Evolutionary conservation across 1,140 invertebrate species (phyloP), one percentile per base, ranked within the genome.

Genomic region (Neodiprion virginianus): DNA sequence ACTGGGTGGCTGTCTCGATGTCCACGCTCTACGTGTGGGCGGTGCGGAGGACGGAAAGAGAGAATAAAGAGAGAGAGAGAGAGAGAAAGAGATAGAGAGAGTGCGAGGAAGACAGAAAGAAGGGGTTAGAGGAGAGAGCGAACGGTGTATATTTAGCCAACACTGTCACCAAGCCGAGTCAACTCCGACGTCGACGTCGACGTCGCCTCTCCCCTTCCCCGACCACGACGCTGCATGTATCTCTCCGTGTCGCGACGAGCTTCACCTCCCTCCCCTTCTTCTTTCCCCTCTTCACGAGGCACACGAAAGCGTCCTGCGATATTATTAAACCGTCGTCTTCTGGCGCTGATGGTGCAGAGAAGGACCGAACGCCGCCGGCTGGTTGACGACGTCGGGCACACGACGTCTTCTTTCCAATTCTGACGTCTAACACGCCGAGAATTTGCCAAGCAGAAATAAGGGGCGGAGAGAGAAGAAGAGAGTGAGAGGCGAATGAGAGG

Each of bases 71-170:
- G 72, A 17, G 17, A 12, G 40, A 49, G 67, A 47, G 49, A 73
- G 23, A 69, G 73, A 69, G 4, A 70, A 17, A 28, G 69, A 28
- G 67, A 69, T 8, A 73, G 7, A 67, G 48, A 40, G 65, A 48
- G 53, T 68, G 21, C 28, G 67, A 66, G 69, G 53, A 70, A 72
- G 17, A 21, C 17, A 40, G 71, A 72, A 70, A 23, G 49, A 68
- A 49, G 17, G 50, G 61, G 65, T 12, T 14, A 10, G 65, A 61
- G 23, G 72, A 69, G 50, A 50, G 48, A 49, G 66, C 66, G 23
- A 75, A 21, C 67, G 68, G 67, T 72, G 21, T 69, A 61, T 61
- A 61, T 61, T 61, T 61, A 61, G 53, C 53, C 53, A 17, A 8
- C 53, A 61, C 53, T 61, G 53, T 61, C 53, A 61, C 53, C 53